Percentiles rank a stretch among this genome's conserved stretches.
Conservation (phyloP, 2,888 invertebrate genomes). For the Tuberolachnus salignus region DNA sequence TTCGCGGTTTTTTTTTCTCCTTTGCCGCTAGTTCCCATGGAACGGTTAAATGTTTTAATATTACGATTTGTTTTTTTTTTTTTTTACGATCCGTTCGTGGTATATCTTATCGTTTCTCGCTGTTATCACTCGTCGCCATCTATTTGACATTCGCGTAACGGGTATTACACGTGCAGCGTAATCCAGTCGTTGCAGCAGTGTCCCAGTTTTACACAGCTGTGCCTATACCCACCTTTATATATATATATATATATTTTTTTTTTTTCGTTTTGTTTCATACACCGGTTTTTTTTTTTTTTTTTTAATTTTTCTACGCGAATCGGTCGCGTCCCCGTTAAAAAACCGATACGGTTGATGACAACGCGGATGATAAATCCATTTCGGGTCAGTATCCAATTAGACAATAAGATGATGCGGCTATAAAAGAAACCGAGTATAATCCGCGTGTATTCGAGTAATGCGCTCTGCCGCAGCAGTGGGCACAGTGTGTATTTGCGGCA, state of each 20-base stretch:
- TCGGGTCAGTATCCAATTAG: constrained; percentile 32
- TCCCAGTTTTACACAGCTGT: not conserved
- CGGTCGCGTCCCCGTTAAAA: constrained; percentile 32
- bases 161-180: constrained; percentile 11
- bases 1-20: not conserved
- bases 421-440: constrained; percentile 20
- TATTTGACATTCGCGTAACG: not conserved
- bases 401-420: constrained; percentile 33
- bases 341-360: constrained; percentile 42
- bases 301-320: constrained; percentile 1
- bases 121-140: constrained; percentile 8
- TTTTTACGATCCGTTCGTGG: not conserved
- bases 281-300: not conserved
- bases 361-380: constrained; percentile 32
- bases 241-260: not conserved
- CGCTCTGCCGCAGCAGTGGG: not conserved
- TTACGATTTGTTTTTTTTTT: not conserved
- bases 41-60: not conserved
- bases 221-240: too few species aligned
- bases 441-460: constrained; percentile 5
- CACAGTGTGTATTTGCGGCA: not conserved
- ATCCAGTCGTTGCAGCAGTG: not conserved
- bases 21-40: not conserved
- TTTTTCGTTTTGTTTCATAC: constrained; percentile 8
- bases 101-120: not conserved